These are phyloP conservation scores for Coleophora flavipennella DNA, from an alignment of 2,888 invertebrate genomes.

Conservation along the genomic window DNA sequence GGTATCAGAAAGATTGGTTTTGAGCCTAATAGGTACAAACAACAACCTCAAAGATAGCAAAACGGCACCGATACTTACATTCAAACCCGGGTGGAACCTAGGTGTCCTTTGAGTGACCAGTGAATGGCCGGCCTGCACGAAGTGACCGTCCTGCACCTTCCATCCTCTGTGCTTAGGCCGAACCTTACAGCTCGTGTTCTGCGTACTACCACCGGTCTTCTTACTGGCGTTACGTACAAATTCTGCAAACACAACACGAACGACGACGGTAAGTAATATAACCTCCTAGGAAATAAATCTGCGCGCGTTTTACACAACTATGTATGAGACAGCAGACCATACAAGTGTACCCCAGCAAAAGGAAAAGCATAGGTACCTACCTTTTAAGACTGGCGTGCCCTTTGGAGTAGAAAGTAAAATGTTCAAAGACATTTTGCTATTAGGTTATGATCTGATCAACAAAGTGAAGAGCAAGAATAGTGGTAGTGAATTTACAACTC, in stretches of 20 bases:
- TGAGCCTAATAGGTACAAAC: too few relatives aligned
- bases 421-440: slow-evolving; percentile 27
- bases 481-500: too few relatives aligned
- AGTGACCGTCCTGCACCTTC: slow-evolving; percentile 80
- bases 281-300: neutral
- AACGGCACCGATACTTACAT: slow-evolving; percentile 64
- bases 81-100: slow-evolving; percentile 85
- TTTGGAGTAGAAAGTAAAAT: slow-evolving; percentile 19
- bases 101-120: slow-evolving; percentile 78
- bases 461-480: too few relatives aligned
- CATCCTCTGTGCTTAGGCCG: slow-evolving; percentile 85
- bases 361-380: slow-evolving; percentile 16
- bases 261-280: too few relatives aligned
- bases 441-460: too few relatives aligned
- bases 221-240: slow-evolving; percentile 78
- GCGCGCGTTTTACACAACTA: neutral
- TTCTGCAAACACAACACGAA: slow-evolving; percentile 32
- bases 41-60: too few relatives aligned
- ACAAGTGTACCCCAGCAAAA: too few relatives aligned
- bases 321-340: too few relatives aligned
- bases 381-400: slow-evolving; percentile 25
- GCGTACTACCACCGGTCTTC: slow-evolving; percentile 81
- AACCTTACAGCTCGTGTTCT: slow-evolving; percentile 76
- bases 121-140: slow-evolving; percentile 77
- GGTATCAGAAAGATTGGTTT: too few relatives aligned